phyloP scores from a whole-genome alignment of 2,888 invertebrate species.

The Dorcus parallelipipedus region DNA sequence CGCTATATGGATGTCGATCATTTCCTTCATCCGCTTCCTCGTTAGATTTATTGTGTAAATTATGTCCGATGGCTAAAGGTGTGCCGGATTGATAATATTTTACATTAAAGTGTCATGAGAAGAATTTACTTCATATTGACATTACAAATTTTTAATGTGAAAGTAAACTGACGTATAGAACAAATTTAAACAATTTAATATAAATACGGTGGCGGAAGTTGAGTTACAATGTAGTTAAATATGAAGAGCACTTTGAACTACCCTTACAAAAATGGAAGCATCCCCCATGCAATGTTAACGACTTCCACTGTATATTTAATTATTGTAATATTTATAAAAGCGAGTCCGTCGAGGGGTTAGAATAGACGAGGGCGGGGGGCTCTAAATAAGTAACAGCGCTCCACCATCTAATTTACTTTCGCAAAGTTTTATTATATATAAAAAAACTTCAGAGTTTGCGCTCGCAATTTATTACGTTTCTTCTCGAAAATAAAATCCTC shows the following conservation, averaged over 20 bases:
- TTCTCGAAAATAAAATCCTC: conserved; percentile 1
- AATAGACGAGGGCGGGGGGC: conserved; percentile 17
- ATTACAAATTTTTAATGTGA: too few species aligned
- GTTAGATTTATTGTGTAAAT: too few species aligned
- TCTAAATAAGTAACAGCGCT: conserved; percentile 40
- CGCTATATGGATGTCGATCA: too few species aligned
- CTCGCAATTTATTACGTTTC: conserved; percentile 9
- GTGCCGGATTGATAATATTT: too few species aligned
- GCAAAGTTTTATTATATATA: conserved; percentile 39
- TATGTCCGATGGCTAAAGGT: too few species aligned
- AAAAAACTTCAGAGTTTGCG: conserved; percentile 32
- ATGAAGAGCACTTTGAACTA: conserved; percentile 28
- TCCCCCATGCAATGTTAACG: conserved; percentile 43
- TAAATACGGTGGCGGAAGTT: too few species aligned
- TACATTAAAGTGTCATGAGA: too few species aligned
- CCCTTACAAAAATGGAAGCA: conserved; percentile 36
- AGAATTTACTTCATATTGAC: too few species aligned
- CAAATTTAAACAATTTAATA: too few species aligned
- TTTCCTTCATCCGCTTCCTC: too few species aligned
- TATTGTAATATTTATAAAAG: conserved; percentile 50
- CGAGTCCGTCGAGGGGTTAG: conserved; percentile 31
- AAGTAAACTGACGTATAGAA: too few species aligned
- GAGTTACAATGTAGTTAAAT: not conserved
- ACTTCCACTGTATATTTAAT: conserved; percentile 48
- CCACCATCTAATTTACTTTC: conserved; percentile 38